Base-by-base conservation (phyloP, 2,888 invertebrate species). In the Heliconius cydno region DNA sequence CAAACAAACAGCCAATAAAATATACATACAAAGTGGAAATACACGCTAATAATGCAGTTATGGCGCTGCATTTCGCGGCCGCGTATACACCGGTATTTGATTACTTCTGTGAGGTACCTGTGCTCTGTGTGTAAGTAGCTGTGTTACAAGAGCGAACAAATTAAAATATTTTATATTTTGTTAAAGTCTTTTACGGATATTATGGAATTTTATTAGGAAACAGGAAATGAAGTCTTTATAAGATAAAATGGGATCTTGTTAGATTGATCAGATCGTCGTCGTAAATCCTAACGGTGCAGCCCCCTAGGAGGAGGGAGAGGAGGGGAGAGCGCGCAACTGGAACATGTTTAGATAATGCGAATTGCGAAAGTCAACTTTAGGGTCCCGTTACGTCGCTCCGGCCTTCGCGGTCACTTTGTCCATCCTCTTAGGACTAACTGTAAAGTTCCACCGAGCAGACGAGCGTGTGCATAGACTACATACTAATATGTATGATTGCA, bases 11-110 rank as follows among this genome's bases (percentile, higher is more conserved):
- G 28, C 3, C 65, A 30, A 65, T 75, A 66, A 75, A 38, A 66
- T 75, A 66, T 65, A 63, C 65, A 63, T 46, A 75, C 75, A 46
- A 66, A 75, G 65, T 75, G 75, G 73, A 73, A 34, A 60, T 30
- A 66, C 22, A 46, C 25, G 60, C 73, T 12, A 73, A 60, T 41
- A 25, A 41, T 66, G 6, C 12, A 22, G 28, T 66, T 75, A 12
- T 46, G 10, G 46, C 57, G 41, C 2, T 7, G 28, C 28, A 28
- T 7, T 73, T 66, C 28, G 22, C 41, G 41, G 38, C 10, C 41
- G 12, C 30, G 10, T 28, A 28, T 28, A 28, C 28, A 28, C 3
- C 28, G 1, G 28, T 28, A 25, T 72, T 72, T 30, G 6, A 57
- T 10, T 57, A 73, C 30, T 57, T 57, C 2, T 68, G 1, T n/a